phyloP scores from a whole-genome alignment of 2,113 vertebrate genomes.

The Mohoua ochrocephala region DNA sequence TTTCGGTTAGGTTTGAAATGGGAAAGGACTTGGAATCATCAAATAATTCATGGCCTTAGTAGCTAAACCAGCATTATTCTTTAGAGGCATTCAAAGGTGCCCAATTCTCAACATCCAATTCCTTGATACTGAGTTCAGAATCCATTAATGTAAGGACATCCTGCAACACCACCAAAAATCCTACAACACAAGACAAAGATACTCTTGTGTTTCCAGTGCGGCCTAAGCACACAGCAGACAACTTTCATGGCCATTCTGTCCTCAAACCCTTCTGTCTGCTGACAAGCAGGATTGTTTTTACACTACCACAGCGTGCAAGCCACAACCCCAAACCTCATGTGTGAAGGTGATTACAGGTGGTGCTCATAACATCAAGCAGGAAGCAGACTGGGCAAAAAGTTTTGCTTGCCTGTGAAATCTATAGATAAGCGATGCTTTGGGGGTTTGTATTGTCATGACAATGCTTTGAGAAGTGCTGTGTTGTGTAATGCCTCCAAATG shows the following conservation, averaged over 20 bases:
- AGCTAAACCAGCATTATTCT: not conserved
- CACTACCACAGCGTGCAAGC: rapidly evolving
- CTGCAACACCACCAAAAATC: not conserved
- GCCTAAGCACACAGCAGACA: not conserved
- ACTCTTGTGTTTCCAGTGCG: not conserved
- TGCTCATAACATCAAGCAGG: not conserved
- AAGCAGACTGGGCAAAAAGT: not conserved
- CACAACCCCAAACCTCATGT: not conserved
- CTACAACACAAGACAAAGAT: not conserved
- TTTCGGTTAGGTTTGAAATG: not conserved
- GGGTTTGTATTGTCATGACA: not conserved
- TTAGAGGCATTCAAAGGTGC: not conserved
- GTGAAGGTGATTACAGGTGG: not conserved
- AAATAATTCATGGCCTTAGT: not conserved
- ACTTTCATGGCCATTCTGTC: not conserved
- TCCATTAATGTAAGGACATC: not conserved
- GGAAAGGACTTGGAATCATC: not conserved
- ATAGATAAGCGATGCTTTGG: not conserved
- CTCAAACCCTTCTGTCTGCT: not conserved
- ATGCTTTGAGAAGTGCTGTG: not conserved
- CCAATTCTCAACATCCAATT: not conserved
- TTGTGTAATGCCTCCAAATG: not conserved
- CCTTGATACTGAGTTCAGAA: not conserved
- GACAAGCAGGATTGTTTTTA: not conserved
- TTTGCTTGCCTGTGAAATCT: not conserved